Base-by-base conservation (phyloP, 2,888 invertebrate species). In the Drosophila engyochracea region DNA sequence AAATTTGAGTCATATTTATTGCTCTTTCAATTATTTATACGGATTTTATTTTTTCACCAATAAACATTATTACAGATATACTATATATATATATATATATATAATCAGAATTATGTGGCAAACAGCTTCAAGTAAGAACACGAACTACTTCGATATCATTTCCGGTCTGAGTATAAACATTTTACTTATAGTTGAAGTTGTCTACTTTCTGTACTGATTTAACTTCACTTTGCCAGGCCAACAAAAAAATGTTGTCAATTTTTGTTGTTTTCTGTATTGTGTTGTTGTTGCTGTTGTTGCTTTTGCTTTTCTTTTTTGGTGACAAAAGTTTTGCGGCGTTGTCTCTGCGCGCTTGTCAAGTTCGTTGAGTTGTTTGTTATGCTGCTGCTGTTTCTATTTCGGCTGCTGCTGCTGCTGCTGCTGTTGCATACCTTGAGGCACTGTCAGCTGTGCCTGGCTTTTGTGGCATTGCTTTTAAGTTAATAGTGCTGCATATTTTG, bases 391-490 rank as follows among this genome's bases (percentile, higher is more conserved):
- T 37, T 37, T 35, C 37, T 55, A 55, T 55, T 39, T 57, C 39
- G 28, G 57, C 44, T 70, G 58, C 65, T 39, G 28, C 51, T 54
- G 33, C 54, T 41, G 28, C 7, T 64, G 70, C 22, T 51, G 64
- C 81, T 74, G 76, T 75, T 80, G 89, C 86, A 85, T 79, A 83
- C 89, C 90, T 85, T 75, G 74, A 71, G 86, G 89, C 79, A 74
- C 65, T 75, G 82, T 65, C 82, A 81, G 74, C 74, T 70, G 64
- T 44, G 60, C 49, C 49, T 82, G 85, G 90, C 87, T 76, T 87
- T 83, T 88, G 80, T 76, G 81, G 81, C 83, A 71, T 74, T 79
- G 90, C 90, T 85, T 91, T 88, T 79, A 89, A 85, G 89, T 89
- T 88, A 83, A 83, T 82, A 81, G 73, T 81, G 69, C 65, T 60